Conservation (phyloP, 1,140 invertebrate genomes). For the Diuraphis noxia region DNA sequence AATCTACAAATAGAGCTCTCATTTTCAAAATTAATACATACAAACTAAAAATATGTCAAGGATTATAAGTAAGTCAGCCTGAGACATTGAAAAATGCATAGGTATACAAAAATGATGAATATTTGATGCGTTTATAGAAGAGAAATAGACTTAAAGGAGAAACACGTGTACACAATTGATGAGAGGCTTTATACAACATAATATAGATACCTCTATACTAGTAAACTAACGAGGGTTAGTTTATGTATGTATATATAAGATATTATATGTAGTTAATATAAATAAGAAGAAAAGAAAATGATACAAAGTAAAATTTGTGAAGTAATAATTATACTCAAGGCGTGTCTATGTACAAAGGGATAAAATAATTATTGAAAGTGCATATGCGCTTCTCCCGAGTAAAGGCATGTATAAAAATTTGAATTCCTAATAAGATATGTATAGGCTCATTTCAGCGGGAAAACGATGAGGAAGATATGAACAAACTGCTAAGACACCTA, state of each 20-base stretch:
- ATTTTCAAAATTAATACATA: neutral
- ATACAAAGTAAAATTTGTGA: neutral
- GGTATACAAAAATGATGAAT: neutral
- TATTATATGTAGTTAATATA: neutral
- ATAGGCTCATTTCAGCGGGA: neutral
- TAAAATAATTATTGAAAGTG: constrained; percentile 1
- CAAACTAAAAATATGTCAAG: neutral
- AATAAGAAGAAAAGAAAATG: constrained; percentile 3
- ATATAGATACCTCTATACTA: neutral
- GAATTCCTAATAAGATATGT: neutral
- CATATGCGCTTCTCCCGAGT: neutral
- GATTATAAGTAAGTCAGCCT: neutral
- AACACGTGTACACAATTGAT: neutral
- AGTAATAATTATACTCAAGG: neutral
- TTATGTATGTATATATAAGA: neutral
- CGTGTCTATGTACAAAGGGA: neutral
- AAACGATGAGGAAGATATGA: neutral
- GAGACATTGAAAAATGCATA: neutral
- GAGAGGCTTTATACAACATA: neutral
- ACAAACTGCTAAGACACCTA: neutral
- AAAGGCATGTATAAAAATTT: neutral
- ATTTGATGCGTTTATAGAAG: neutral
- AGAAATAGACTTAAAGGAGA: neutral
- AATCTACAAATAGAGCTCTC: neutral
- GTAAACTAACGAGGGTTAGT: neutral